phyloP scores from a whole-genome alignment of 2,888 invertebrate species.

The Nomada ruficornis region DNA sequence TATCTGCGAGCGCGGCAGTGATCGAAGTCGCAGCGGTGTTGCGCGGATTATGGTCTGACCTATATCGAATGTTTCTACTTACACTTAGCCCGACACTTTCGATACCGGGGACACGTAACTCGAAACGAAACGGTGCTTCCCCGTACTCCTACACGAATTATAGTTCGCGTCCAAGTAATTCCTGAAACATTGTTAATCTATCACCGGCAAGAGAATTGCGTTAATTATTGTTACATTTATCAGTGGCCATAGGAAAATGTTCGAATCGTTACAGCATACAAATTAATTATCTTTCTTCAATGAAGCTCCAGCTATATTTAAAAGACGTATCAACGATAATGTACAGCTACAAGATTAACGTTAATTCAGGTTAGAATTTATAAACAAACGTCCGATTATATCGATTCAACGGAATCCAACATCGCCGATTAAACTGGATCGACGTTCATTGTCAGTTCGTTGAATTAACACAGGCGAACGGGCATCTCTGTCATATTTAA shows the following conservation, averaged over 20 bases:
- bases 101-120: slow-evolving; percentile 20
- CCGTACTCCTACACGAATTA: slow-evolving; percentile 10
- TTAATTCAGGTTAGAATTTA: no score
- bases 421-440: background rate
- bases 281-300: no score
- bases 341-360: no score
- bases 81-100: slow-evolving; percentile 21
- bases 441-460: no score
- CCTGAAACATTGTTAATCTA: slow-evolving; percentile 7
- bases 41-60: slow-evolving; percentile 51
- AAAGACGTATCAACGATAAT: no score
- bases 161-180: slow-evolving; percentile 13
- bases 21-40: slow-evolving; percentile 44
- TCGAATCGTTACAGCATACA: no score
- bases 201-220: background rate
- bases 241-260: background rate
- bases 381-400: no score
- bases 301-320: no score
- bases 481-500: no score
- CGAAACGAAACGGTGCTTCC: slow-evolving; percentile 21
- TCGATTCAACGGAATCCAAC: no score
- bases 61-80: slow-evolving; percentile 55
- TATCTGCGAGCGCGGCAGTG: slow-evolving; percentile 5
- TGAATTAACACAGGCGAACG: no score
- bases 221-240: background rate